These are phyloP conservation scores for Pseudachorutes palmiensis DNA, from an alignment of 1,140 invertebrate genomes.

Conservation along the genomic window DNA sequence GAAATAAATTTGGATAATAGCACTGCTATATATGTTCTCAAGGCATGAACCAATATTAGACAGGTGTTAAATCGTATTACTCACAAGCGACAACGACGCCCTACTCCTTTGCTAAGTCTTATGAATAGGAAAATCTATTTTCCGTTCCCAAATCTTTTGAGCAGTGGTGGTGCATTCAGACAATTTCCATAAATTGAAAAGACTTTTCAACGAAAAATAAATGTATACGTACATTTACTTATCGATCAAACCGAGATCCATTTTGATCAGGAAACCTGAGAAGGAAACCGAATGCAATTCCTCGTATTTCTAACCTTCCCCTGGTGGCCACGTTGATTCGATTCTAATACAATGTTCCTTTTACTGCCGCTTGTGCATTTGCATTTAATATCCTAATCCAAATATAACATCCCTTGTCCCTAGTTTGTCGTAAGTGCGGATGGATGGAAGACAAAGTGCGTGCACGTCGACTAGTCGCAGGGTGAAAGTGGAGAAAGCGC, in stretches of 20 bases:
- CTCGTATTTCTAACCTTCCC: too few species aligned
- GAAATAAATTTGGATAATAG: too few species aligned
- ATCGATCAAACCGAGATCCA: constrained; percentile 2
- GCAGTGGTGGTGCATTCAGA: neutral
- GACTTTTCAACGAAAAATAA: constrained; percentile 2
- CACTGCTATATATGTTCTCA: too few species aligned
- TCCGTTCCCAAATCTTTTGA: neutral
- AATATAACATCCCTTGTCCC: neutral
- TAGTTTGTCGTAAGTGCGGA: neutral
- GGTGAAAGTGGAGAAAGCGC: constrained; percentile 5
- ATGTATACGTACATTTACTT: neutral
- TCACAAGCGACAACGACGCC: neutral
- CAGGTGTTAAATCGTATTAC: neutral
- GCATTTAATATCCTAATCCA: constrained; percentile 11
- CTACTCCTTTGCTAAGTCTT: neutral
- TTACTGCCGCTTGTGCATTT: neutral
- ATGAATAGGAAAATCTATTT: neutral
- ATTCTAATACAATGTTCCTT: neutral
- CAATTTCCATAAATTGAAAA: neutral
- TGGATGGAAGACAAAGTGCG: neutral
- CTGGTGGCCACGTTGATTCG: neutral
- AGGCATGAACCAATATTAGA: too few species aligned
- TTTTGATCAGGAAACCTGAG: neutral
- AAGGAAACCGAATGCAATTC: too few species aligned
- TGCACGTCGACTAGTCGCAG: neutral